Conservation (phyloP, 2,888 invertebrate species). For the Drosophila ustulata region DNA sequence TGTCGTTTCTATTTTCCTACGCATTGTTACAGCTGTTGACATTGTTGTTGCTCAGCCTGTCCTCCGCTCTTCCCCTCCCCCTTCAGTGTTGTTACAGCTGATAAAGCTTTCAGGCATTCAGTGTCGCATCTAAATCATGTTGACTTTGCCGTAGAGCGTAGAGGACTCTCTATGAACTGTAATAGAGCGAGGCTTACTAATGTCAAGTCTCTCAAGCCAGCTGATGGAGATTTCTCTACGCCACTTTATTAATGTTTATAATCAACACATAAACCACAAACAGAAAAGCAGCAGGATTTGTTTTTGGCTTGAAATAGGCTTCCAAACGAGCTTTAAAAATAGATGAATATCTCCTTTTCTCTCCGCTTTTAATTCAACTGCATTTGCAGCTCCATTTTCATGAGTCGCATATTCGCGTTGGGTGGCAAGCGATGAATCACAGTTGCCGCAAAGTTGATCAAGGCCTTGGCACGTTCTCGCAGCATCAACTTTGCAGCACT, state of each 20-base stretch:
- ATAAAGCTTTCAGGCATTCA: constrained; percentile 62
- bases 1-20: constrained; percentile 50
- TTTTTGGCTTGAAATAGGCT: not conserved
- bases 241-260: constrained; percentile 19
- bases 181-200: constrained; percentile 23
- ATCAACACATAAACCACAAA: not conserved
- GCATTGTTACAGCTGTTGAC: constrained; percentile 66
- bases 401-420: not conserved
- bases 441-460: constrained; percentile 11
- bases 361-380: not conserved
- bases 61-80: not conserved
- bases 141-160: constrained; percentile 41
- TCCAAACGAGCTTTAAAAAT: not conserved
- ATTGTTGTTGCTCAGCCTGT: constrained; percentile 24
- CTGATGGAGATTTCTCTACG: not conserved
- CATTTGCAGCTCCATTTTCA: constrained; percentile 16
- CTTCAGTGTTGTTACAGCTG: constrained; percentile 66
- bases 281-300: not conserved
- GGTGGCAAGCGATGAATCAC: constrained; percentile 5
- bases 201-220: constrained; percentile 9
- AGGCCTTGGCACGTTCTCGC: constrained; percentile 6
- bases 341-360: not conserved
- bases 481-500: not conserved
- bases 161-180: constrained; percentile 3
- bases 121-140: constrained; percentile 60